Percentiles rank a stretch among this genome's conserved stretches.
Conservation (phyloP, 2,797 vertebrate species). For the Onychomys leucogaster region DNA sequence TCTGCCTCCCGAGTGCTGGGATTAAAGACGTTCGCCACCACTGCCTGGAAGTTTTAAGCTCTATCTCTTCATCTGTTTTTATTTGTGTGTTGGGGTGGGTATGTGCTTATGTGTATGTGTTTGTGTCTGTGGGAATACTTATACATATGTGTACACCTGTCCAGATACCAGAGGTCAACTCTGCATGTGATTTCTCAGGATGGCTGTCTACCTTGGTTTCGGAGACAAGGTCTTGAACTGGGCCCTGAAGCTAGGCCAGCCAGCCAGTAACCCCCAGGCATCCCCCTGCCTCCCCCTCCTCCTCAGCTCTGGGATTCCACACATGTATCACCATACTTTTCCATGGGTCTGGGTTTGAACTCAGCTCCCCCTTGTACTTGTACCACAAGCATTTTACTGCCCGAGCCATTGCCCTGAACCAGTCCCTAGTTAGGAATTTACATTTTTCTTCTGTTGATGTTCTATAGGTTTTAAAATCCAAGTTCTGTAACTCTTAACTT, state of each 20-base stretch:
- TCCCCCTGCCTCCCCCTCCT: no score
- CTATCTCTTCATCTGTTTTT: not conserved
- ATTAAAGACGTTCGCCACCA: no score
- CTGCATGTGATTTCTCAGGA: not conserved
- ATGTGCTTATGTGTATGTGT: no score
- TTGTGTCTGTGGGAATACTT: not conserved
- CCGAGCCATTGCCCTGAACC: not conserved
- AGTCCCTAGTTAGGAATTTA: not conserved
- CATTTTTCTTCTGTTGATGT: not conserved
- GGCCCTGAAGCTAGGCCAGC: no score
- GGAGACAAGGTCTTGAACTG: not conserved
- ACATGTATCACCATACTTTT: not conserved
- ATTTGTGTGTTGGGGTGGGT: not conserved
- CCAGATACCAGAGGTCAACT: not conserved
- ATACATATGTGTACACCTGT: not conserved
- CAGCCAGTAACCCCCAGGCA: not conserved
- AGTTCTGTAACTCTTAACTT: not conserved
- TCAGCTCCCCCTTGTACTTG: not conserved
- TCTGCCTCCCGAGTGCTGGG: no score
- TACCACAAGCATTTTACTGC: not conserved
- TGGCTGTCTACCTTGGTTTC: not conserved
- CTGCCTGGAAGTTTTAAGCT: not conserved
- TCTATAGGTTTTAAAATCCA: not conserved
- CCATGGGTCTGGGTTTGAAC: not conserved
- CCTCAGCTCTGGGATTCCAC: not conserved